A percentile compares a stretch with the other conserved stretches of the same genome.
Conservation (phyloP, 2,113 vertebrate species). For the Phoxinus phoxinus region DNA sequence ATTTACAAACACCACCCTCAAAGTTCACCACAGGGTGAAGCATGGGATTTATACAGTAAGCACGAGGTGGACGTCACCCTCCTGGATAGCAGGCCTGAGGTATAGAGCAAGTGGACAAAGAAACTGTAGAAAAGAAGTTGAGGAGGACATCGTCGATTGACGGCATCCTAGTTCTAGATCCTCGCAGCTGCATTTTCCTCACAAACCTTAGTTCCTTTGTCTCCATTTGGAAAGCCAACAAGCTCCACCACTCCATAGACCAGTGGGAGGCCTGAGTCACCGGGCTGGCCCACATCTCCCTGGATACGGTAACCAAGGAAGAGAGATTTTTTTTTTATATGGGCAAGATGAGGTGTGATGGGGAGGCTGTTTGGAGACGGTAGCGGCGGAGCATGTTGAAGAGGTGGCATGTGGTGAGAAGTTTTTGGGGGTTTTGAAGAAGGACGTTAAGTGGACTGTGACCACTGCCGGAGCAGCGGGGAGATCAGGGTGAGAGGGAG, state of each 20-base stretch:
- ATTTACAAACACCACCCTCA: not conserved
- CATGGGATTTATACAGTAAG: not conserved
- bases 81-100: not conserved
- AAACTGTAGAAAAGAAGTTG: not conserved
- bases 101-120: not conserved
- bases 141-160: conserved; percentile 1
- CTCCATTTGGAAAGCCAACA: conserved; percentile 87
- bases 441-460: conserved; percentile 45
- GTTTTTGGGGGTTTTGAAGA: conserved; percentile 11
- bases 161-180: conserved; percentile 32
- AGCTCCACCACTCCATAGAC: conserved; percentile 85
- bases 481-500: conserved; percentile 38
- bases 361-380: conserved; percentile 46
- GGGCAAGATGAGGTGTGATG: conserved; percentile 28
- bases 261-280: conserved; percentile 84
- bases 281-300: conserved; percentile 87
- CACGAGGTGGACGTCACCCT: not conserved
- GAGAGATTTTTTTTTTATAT: conserved; percentile 66
- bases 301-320: conserved; percentile 73
- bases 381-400: conserved; percentile 31
- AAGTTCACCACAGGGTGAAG: conserved; percentile 4
- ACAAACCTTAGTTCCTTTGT: conserved; percentile 87
- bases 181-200: conserved; percentile 30
- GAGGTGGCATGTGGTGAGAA: conserved; percentile 42
- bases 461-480: conserved; percentile 40